Base-by-base conservation (phyloP, 2,797 vertebrate species). In the Delichon dasypus region DNA sequence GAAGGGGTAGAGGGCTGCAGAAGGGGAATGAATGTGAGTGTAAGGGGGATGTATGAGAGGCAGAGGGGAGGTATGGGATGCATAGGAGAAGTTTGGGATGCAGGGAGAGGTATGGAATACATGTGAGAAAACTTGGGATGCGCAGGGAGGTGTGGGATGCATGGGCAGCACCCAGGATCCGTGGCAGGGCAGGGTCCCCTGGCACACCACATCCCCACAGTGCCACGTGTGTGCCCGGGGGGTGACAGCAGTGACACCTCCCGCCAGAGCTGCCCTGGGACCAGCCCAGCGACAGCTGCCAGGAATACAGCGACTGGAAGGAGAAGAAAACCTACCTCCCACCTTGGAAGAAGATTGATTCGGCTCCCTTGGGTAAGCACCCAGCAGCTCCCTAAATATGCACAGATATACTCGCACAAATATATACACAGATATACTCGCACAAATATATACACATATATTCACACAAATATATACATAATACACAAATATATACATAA, bases 331-430 rank as follows among this genome's bases (percentile, higher is more conserved):
- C 98, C 3, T 99, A 99, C 95, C 97, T 99, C 36, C 95, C 98
- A 13, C 99, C 99, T 13, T 99, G 99, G 99, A 99, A 99, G 93
- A 99, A 99, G 98, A 99, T 99, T 6, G 98, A 99, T 94, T 98
- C 99, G 1, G 89, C 98, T 27, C 99, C 99, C 36, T 97, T 99
- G 30, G 98, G 99, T 99, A 97, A 97, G 48, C 30, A 4, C 5
- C n/a, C 10, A 0, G 32, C 10, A 9, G 3, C 42, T 42, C 40
- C 40, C 13, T 42, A 42, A 14, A 42, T 42, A 42, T 7, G 16
- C 40, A 40, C 40, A 42, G 16, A 42, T 42, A 42, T 12, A 38
- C 38, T 38, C 11, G 16, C 16, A 42, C 40, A 42, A 14, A 42
- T 16, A 42, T 42, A 16, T 16, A 42, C 40, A 42, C 15, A 42